phyloP scores from a whole-genome alignment of 2,888 invertebrate species.

The Caenorhabditis sp. region DNA sequence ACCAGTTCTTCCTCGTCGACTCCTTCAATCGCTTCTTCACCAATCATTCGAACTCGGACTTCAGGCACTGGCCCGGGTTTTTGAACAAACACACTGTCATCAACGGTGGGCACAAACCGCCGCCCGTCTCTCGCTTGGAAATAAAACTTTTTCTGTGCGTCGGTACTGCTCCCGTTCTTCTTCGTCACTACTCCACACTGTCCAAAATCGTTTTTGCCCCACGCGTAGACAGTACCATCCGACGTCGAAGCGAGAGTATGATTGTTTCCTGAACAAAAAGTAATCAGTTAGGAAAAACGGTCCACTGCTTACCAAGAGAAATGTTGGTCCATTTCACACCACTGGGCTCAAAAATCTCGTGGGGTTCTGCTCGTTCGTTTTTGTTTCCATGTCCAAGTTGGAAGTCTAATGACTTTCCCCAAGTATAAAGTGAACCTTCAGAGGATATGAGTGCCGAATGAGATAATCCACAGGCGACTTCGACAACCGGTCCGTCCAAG shows the following conservation, averaged over 20 bases:
- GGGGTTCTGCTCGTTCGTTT: slow-evolving; percentile 73
- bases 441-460: slow-evolving; percentile 77
- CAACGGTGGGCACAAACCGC: slow-evolving; percentile 45
- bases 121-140: slow-evolving; percentile 68
- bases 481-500: slow-evolving; percentile 60
- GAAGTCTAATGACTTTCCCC: slow-evolving; percentile 79
- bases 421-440: slow-evolving; percentile 76
- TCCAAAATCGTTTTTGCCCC: slow-evolving; percentile 78
- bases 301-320: slow-evolving; percentile 74
- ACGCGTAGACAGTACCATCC: slow-evolving; percentile 73
- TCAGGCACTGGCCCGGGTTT: slow-evolving; percentile 47
- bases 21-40: slow-evolving; percentile 1
- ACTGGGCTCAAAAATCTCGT: slow-evolving; percentile 72
- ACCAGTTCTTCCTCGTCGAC: slow-evolving; percentile 63
- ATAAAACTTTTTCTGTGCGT: slow-evolving; percentile 55
- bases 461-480: slow-evolving; percentile 76
- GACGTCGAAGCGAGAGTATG: slow-evolving; percentile 72
- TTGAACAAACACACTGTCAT: slow-evolving; percentile 44
- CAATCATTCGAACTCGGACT: slow-evolving; percentile 24
- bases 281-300: no score
- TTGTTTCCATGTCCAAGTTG: slow-evolving; percentile 80
- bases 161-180: slow-evolving; percentile 27
- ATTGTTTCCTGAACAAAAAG: slow-evolving; percentile 77
- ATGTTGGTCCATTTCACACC: slow-evolving; percentile 74
- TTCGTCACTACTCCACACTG: slow-evolving; percentile 71